phyloP scores from a whole-genome alignment of 2,888 invertebrate species.

The Eremobia ochroleuca region DNA sequence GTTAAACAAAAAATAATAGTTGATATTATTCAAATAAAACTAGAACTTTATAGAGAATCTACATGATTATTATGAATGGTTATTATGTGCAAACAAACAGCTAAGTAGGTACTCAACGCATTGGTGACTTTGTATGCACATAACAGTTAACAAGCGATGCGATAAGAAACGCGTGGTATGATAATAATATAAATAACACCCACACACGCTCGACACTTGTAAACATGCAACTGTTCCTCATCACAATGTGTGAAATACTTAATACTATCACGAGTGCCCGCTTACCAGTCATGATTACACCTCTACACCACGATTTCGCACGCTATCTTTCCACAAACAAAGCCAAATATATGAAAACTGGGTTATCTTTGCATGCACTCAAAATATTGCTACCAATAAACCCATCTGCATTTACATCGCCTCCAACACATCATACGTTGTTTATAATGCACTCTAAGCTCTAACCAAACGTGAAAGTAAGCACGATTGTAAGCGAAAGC shows the following conservation, averaged over 20 bases:
- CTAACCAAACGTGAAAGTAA: slow-evolving; percentile 64
- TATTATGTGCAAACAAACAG: neutral
- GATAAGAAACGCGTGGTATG: slow-evolving; percentile 67
- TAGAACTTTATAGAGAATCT: neutral
- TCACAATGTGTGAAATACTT: slow-evolving; percentile 32
- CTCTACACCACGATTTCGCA: slow-evolving; percentile 40
- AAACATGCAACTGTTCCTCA: slow-evolving; percentile 59
- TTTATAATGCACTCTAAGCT: slow-evolving; percentile 42
- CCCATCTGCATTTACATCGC: neutral
- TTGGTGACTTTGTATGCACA: slow-evolving; percentile 27
- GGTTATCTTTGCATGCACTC: slow-evolving; percentile 42
- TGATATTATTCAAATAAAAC: neutral
- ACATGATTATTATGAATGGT: neutral
- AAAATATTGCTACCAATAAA: slow-evolving; percentile 24
- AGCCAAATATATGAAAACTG: slow-evolving; percentile 45
- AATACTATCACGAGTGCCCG: slow-evolving; percentile 39
- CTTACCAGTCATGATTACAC: slow-evolving; percentile 47
- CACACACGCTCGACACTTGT: slow-evolving; percentile 56
- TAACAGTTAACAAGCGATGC: slow-evolving; percentile 43
- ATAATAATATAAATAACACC: slow-evolving; percentile 71
- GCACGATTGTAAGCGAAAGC: slow-evolving; percentile 72
- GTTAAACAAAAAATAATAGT: neutral
- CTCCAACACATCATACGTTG: slow-evolving; percentile 13
- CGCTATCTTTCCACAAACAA: slow-evolving; percentile 53
- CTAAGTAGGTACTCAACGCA: slow-evolving; percentile 7